Evolutionary conservation across 53 echinoderm and acorn worm genomes (phyloP).

Genomic region (Actinopyga echinites): DNA sequence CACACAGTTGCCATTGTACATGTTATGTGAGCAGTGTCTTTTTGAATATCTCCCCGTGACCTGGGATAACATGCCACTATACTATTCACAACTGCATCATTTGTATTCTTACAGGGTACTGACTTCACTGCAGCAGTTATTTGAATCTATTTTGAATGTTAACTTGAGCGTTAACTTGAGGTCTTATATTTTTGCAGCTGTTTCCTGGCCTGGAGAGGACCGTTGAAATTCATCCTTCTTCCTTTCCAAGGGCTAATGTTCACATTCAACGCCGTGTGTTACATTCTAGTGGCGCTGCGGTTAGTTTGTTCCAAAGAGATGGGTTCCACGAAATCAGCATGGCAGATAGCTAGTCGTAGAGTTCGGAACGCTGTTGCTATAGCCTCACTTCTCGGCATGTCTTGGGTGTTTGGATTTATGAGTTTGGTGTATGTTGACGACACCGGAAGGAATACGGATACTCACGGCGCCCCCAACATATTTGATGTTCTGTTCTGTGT

Average conservation of each 20-base stretch:
- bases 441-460: neutral
- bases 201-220: conserved; percentile 33
- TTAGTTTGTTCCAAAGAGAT: conserved; percentile 31
- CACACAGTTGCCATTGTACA: too few relatives aligned
- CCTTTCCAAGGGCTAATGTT: conserved; percentile 31
- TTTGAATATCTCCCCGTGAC: too few relatives aligned
- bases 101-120: too few relatives aligned
- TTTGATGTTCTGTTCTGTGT: conserved; percentile 33
- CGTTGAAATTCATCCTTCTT: conserved; percentile 15
- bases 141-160: too few relatives aligned
- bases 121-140: too few relatives aligned
- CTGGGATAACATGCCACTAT: too few relatives aligned
- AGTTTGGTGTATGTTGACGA: conserved; percentile 20
- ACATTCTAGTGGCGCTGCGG: conserved; percentile 19
- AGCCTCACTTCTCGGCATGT: conserved; percentile 19
- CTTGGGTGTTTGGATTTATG: conserved; percentile 31
- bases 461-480: neutral
- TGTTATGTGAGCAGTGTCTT: too few relatives aligned
- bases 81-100: too few relatives aligned
- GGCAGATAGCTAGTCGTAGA: conserved; percentile 35
- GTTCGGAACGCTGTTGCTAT: conserved; percentile 25
- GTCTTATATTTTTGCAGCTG: conserved; percentile 17
- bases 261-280: conserved; percentile 21
- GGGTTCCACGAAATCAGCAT: conserved; percentile 41
- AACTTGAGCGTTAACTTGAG: too few relatives aligned